Evolutionary conservation across 2,888 invertebrate genomes (phyloP), one percentile per base, ranked within the genome.

Genomic region (Eupithecia subumbrata): DNA sequence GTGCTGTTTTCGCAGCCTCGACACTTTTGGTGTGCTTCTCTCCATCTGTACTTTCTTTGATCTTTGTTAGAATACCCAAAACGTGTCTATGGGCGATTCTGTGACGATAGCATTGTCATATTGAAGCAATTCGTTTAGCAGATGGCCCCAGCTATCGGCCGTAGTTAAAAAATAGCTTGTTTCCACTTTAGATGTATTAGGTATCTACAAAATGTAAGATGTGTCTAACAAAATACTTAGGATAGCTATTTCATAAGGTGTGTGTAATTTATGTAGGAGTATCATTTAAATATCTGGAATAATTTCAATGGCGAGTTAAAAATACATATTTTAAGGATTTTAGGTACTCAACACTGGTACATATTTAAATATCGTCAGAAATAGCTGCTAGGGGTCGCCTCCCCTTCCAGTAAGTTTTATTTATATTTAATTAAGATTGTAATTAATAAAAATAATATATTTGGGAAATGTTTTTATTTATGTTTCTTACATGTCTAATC

Each of bases 361-460:
- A 69, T 69, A 40, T 67, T 67, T 37, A 22, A n/a, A 64, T 67
- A 45, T 43, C 68, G 40, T 68, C 68, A 68, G 43, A 68, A 40
- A 40, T 22, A 45, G 43, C 68, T 40, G 40, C 22, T 68, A 43
- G 68, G 43, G 68, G 40, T 43, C 25, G 68, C 40, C 12, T 43
- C 68, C 68, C 25, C 68, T 43, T 25, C 37, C 67, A 67, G 40
- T 76, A 77, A 68, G 72, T 77, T 67, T 67, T 74, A 77, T 77
- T 77, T 77, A 76, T 74, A 70, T 74, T 66, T 72, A 74, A 76
- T 68, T 68, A 68, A 43, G 68, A 45, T n/a, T 68, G 22, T 68
- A 68, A 68, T 52, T 69, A 74, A 74, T 77, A 77, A 75, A 40
- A 77, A 72, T 75, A 75, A 77, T 77, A 77, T 77, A 77, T 77